A percentile compares a stretch with the other conserved stretches of the same genome.
Conservation (phyloP, 2,888 invertebrate species). For the Electrophaes corylata region DNA sequence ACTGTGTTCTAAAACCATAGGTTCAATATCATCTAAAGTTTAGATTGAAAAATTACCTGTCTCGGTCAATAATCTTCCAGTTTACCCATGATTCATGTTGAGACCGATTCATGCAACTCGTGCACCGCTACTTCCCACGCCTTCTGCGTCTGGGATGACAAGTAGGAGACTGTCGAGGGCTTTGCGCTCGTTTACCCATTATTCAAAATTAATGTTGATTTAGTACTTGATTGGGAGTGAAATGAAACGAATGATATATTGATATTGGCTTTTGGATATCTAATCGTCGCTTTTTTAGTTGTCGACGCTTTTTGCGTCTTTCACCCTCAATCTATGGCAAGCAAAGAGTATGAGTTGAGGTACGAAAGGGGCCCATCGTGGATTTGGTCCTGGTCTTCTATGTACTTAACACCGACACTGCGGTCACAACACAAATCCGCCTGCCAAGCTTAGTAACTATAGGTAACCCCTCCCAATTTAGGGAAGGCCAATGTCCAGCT, state of each 20-base stretch:
- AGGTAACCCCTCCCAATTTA: too few relatives aligned
- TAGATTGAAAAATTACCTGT: slow-evolving; percentile 51
- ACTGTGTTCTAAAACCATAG: not conserved
- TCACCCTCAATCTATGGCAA: not conserved
- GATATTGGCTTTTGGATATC: not conserved
- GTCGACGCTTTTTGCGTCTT: not conserved
- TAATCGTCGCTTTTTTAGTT: not conserved
- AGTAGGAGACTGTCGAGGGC: not conserved
- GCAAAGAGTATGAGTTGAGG: too few relatives aligned
- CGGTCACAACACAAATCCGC: too few relatives aligned
- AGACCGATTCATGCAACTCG: slow-evolving; percentile 41
- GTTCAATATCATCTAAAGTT: not conserved
- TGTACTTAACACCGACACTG: too few relatives aligned
- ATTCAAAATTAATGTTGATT: not conserved
- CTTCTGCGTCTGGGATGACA: slow-evolving; percentile 46
- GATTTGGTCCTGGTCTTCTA: too few relatives aligned
- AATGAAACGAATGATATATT: not conserved
- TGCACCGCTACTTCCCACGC: slow-evolving; percentile 52
- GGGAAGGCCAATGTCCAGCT: too few relatives aligned
- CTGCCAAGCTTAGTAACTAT: too few relatives aligned
- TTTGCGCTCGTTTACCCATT: slow-evolving; percentile 6
- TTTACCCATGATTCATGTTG: slow-evolving; percentile 29
- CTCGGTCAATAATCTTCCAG: slow-evolving; percentile 33
- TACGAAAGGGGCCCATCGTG: too few relatives aligned
- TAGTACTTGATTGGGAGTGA: not conserved